Evolutionary conservation across 2,888 invertebrate genomes (phyloP).

Genomic region (Fissipunctia ypsillon): DNA sequence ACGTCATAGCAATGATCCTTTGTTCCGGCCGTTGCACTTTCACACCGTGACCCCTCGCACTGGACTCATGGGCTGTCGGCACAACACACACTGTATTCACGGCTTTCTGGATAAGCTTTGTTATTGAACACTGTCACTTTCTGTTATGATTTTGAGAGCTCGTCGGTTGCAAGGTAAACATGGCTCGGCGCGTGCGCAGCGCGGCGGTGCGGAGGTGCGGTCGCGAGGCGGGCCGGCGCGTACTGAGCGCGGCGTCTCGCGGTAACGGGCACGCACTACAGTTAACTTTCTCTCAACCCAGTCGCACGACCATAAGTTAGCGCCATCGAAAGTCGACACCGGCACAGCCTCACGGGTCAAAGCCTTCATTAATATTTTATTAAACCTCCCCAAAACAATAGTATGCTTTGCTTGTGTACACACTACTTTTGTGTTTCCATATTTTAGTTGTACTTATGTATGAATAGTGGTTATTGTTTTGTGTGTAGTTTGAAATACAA

Average conservation of each 20-base stretch:
- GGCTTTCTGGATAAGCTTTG: constrained; percentile 70
- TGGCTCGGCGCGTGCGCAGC: constrained; percentile 67
- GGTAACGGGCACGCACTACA: constrained; percentile 89
- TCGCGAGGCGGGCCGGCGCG: constrained; percentile 66
- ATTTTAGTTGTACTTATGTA: not conserved
- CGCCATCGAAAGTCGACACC: constrained; percentile 88
- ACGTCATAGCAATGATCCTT: constrained; percentile 83
- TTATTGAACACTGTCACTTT: constrained; percentile 85
- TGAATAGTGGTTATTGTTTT: constrained; percentile 5
- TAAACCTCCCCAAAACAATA: constrained; percentile 59
- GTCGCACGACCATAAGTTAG: constrained; percentile 82
- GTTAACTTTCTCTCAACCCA: constrained; percentile 89
- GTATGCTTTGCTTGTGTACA: constrained; percentile 38
- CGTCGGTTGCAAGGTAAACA: constrained; percentile 78
- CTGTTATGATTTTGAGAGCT: constrained; percentile 80
- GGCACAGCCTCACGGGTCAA: constrained; percentile 84
- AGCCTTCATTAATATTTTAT: constrained; percentile 81
- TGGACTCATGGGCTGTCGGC: constrained; percentile 51
- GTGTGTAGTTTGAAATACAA: not conserved
- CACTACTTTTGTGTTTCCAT: constrained; percentile 19
- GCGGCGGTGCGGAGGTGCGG: constrained; percentile 54
- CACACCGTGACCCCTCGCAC: constrained; percentile 74
- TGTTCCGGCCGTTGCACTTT: constrained; percentile 80
- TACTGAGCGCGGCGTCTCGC: constrained; percentile 72
- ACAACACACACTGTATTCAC: constrained; percentile 70